These are phyloP conservation scores for Condylostylus longicornis DNA, from an alignment of 1,140 invertebrate species.

Conservation along the genomic window DNA sequence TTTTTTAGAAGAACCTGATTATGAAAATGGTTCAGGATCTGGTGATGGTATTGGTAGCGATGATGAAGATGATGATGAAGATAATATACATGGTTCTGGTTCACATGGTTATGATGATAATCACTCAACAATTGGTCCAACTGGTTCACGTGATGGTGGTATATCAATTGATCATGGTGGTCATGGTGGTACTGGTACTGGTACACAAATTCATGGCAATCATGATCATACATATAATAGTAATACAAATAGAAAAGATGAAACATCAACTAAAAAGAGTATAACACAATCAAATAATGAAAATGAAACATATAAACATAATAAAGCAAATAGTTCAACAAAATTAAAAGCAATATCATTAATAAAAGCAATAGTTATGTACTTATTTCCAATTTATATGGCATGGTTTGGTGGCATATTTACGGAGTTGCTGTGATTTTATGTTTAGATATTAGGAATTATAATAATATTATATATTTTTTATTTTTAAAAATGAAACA, in stretches of 20 bases:
- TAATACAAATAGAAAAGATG: conserved; percentile 9
- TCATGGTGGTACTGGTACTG: conserved; percentile 5
- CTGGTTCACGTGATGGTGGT: conserved; percentile 10
- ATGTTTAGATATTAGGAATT: background rate
- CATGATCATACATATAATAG: conserved; percentile 13
- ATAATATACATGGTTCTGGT: conserved; percentile 31
- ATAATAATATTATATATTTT: too few species aligned
- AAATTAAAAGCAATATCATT: conserved; percentile 37
- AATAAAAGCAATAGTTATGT: conserved; percentile 48
- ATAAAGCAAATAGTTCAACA: background rate
- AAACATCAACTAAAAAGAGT: too few species aligned
- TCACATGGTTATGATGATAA: too few species aligned
- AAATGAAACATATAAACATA: conserved; percentile 7
- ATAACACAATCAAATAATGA: too few species aligned
- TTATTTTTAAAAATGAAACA: too few species aligned
- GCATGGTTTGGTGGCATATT: conserved; percentile 70
- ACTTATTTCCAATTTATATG: conserved; percentile 62
- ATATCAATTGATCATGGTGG: conserved; percentile 6
- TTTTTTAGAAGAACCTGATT: conserved; percentile 36
- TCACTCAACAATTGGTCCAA: conserved; percentile 4
- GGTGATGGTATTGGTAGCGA: conserved; percentile 35
- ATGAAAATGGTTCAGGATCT: conserved; percentile 43
- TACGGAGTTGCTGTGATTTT: conserved; percentile 60
- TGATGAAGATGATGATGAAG: conserved; percentile 35
- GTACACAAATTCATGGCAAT: conserved; percentile 18